Evolutionary conservation across 2,113 vertebrate species (phyloP), one percentile per base, ranked within the genome.

Genomic region (Chlamydotis undulata): DNA sequence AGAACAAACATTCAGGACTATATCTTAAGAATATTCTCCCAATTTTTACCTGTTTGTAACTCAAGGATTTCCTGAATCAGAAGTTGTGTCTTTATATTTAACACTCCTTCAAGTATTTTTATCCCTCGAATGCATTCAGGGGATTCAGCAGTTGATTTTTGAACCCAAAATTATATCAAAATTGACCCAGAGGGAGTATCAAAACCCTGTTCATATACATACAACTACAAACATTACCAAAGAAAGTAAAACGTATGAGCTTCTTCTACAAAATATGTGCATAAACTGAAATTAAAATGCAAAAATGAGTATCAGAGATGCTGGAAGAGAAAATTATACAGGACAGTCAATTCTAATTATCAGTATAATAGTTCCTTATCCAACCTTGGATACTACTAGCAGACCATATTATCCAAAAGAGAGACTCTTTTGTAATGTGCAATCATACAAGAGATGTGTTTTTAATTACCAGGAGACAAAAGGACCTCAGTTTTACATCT

Each of bases 381-480:
- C 49, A 84, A 68, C 35, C 29, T 81, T 26, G 4, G 60, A 81
- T 87, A 60, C n/a, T n/a, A 81, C 56, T 67, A 81, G 10, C 23
- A 87, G 83, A 68, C 43, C 43, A 45, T 52, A 81, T 71, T 87
- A 49, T 91, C 31, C 49, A 35, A 64, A 89, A 78, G 16, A 91
- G 21, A 92, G 19, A 67, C 29, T 63, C 37, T 78, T 94, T 71
- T 55, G 12, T 75, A 78, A 82, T 37, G 29, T 59, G 9, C 39
- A 91, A 35, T 82, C 4, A 0, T 23, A 41, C 6, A 70, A 78
- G 77, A 84, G 39, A 96, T 64, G 47, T 82, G 69, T 71, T 91
- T 95, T 89, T 95, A 87, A 95, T 89, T 95, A 75, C 47, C 49
- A 89, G 83, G 80, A 87, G 56, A 84, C n/a, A 94, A 93, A 90